Evolutionary conservation across 2,888 invertebrate species (phyloP), one percentile per base, ranked within the genome.

Genomic region (Noctua fimbriata): DNA sequence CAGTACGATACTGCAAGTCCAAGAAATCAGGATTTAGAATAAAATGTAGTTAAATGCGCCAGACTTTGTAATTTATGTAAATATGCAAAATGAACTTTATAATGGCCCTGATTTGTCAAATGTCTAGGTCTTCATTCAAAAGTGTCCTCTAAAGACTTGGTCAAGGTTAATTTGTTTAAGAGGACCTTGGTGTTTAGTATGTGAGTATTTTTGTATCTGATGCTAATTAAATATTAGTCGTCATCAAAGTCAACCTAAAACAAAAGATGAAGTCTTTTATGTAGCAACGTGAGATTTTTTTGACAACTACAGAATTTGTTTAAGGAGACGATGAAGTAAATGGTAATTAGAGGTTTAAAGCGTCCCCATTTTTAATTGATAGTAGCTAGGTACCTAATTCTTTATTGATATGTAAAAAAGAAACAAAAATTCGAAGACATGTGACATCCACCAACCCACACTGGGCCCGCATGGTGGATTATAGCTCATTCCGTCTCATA

Each of bases 91-190:
- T 67, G 0, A 18, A 52, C 32, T 69, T 63, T n/a, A 4, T 21
- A 24, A 21, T 60, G 36, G 28, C 78, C 66, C 16, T 76, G 80
- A 44, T 60, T 60, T 67, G 36, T 71, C 28, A 77, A 78, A 78
- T 74, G 67, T 83, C 47, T 55, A 70, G 58, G 79, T 58, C 79
- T 10, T 4, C 14, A 16, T 67, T 67, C 12, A 69, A 60, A 49
- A 28, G 47, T 80, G 47, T 82, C 76, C 76, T 86, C 66, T 32
- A 28, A 55, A 49, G 58, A 69, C 36, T 73, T 41, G 82, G 86
- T 72, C 86, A 83, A 83, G 71, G 72, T 47, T 65, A 28, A 24
- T 69, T 65, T 21, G 9, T 14, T 16, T 32, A 12, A 47, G 0
- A 55, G 44, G n/a, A 55, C 9, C 16, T 24, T 14, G 4, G 28